These are phyloP conservation scores for Sylvietta virens DNA, from an alignment of 2,113 vertebrate species.

Conservation along the genomic window DNA sequence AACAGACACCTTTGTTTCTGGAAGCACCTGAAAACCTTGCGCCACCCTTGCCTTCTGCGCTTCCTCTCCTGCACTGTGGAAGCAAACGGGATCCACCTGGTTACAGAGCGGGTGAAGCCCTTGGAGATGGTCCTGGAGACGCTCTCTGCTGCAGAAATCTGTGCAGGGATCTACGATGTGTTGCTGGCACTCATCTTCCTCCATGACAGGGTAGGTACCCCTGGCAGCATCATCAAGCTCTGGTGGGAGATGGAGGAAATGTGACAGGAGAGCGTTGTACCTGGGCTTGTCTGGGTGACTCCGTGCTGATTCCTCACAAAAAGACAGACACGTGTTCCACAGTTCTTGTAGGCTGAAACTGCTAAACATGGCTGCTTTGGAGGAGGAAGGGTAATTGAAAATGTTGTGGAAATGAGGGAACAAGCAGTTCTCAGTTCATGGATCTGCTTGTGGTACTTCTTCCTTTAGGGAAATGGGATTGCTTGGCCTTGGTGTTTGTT, in stretches of 20 bases:
- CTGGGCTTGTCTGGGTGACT: not conserved
- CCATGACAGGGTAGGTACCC: slow-evolving; percentile 85
- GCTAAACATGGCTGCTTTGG: not conserved
- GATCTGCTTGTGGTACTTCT: not conserved
- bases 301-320: not conserved
- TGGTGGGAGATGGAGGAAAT: not conserved
- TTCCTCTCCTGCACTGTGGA: slow-evolving; percentile 94
- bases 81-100: slow-evolving; percentile 87
- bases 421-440: not conserved
- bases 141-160: slow-evolving; percentile 87
- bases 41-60: slow-evolving; percentile 92
- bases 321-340: not conserved
- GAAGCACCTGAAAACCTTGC: slow-evolving; percentile 95
- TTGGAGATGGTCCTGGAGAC: slow-evolving; percentile 80
- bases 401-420: not conserved
- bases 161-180: slow-evolving; percentile 91
- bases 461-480: not conserved
- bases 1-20: not conserved
- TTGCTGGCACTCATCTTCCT: slow-evolving; percentile 91
- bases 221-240: not conserved
- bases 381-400: not conserved
- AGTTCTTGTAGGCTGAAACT: not conserved
- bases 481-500: not conserved
- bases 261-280: not conserved
- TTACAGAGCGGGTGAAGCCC: slow-evolving; percentile 90